Conservation (phyloP, 92 coral and sea anemone species). For the Scolanthus callimorphus region DNA sequence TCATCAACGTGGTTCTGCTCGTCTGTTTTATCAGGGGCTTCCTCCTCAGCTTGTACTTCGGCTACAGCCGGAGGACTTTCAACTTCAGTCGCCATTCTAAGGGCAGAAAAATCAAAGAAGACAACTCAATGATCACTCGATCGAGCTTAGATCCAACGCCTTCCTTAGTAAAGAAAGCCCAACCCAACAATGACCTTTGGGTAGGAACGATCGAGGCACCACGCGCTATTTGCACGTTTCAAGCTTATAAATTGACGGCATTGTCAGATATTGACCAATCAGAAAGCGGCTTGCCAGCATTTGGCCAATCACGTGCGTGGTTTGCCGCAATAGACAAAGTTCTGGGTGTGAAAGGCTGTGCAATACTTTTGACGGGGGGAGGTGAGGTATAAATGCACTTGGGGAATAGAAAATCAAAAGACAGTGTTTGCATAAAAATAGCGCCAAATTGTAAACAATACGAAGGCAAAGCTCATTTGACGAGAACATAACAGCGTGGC, state of each 20-base stretch:
- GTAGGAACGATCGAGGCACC: constrained; percentile 76
- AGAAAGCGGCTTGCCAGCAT: constrained; percentile 36
- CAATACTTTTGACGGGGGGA: constrained; percentile 37
- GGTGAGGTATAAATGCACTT: constrained; percentile 22
- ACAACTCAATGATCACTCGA: constrained; percentile 67
- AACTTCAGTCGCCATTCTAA: constrained; percentile 82
- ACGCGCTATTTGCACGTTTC: constrained; percentile 99
- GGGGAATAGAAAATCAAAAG: constrained; percentile 8
- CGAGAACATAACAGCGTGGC: constrained; percentile 18
- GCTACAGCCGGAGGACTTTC: constrained; percentile 52
- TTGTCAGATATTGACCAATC: constrained; percentile 87
- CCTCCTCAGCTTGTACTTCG: constrained; percentile 58
- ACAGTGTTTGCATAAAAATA: constrained; percentile 20
- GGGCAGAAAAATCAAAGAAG: constrained; percentile 59
- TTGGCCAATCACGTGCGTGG: constrained; percentile 69
- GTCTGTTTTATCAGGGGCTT: constrained; percentile 52
- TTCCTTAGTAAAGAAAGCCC: constrained; percentile 73
- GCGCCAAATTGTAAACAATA: constrained; percentile 23
- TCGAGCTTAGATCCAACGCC: constrained; percentile 83
- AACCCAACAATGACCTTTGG: constrained; percentile 97
- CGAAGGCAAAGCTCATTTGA: constrained; percentile 17
- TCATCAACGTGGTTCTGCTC: constrained; percentile 93
- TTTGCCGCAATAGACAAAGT: constrained; percentile 53
- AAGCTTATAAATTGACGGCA: constrained; percentile 99
- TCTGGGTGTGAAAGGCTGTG: constrained; percentile 77